phyloP scores from a whole-genome alignment of 2,797 vertebrate genomes.

The Mus spretus region DNA sequence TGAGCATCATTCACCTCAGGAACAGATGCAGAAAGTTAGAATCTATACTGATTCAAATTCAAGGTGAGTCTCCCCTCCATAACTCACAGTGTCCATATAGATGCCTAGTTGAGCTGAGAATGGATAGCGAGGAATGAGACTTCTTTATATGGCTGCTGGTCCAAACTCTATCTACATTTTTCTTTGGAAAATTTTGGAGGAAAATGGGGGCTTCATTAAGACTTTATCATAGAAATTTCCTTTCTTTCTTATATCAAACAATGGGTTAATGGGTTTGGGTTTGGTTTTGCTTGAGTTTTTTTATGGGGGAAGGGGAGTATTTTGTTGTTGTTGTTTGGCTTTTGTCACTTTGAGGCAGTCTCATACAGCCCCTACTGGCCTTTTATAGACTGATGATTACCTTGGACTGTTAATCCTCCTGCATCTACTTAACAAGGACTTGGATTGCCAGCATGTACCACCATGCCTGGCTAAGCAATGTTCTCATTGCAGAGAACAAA shows the following conservation, averaged over 20 bases:
- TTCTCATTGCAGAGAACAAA: background rate
- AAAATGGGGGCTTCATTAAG: background rate
- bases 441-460: background rate
- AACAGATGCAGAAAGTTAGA: slow-evolving; percentile 12
- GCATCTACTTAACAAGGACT: background rate
- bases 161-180: background rate
- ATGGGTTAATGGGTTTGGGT: background rate
- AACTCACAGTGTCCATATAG: background rate
- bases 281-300: background rate
- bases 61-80: background rate
- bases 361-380: background rate
- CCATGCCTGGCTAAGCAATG: background rate
- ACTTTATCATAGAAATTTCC: background rate
- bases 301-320: background rate
- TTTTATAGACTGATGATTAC: background rate
- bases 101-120: background rate
- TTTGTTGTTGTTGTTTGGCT: background rate
- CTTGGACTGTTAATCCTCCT: background rate
- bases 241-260: slow-evolving; percentile 3
- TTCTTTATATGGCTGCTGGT: background rate
- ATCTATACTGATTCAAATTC: background rate
- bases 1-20: background rate
- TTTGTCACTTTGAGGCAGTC: background rate
- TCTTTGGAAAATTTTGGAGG: background rate
- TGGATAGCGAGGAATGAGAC: background rate